Evolutionary conservation across 2,113 vertebrate genomes (phyloP), one percentile per base, ranked within the genome.

Genomic region (Dipodomys merriami): DNA sequence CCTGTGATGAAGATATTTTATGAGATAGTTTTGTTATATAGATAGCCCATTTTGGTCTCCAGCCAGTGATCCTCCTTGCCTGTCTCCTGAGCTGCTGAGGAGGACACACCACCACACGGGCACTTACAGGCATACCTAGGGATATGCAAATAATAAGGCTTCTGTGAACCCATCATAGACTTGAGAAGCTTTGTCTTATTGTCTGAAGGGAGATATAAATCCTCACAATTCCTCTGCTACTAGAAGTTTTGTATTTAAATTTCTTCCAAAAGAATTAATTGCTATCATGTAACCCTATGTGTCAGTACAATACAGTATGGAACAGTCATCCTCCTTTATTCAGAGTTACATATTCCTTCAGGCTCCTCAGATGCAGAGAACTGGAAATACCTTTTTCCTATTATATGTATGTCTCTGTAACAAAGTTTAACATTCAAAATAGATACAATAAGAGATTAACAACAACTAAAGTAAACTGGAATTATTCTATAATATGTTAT

Each of bases 271-370:
- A 57, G 60, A 30, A 67, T 29, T 30, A 53, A 33, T 30, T 76
- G 11, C 86, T 29, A 27, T 15, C 62, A 62, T n/a, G 33, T 62
- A 77, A 1, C 25, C 7, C 8, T 23, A 9, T 73, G 18, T 29
- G 1, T 71, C n/a, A 22, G 19, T 68, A 4, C 2, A 3, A 30
- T 46, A 0, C 2, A 27, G 3, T 46, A 4, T 46, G 1, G 35
- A 16, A 16, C 4, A 12, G 22, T 30, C 18, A 29, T 27, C 53
- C 49, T 12, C 19, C 18, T 7, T 22, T 6, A 6, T 13, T 29
- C 13, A 57, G 29, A n/a, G 65, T 7, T 16, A 10, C 7, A 16
- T 18, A 23, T 80, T 44, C 29, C 35, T 22, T 22, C 18, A 39
- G 64, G 18, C 22, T 64, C 35, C 20, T 62, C 27, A 30, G 4